Percentiles rank a stretch among this genome's conserved stretches.
Evolutionary conservation across 2,113 vertebrate genomes (phyloP).

Genomic region (Rhadina sibilatrix): DNA sequence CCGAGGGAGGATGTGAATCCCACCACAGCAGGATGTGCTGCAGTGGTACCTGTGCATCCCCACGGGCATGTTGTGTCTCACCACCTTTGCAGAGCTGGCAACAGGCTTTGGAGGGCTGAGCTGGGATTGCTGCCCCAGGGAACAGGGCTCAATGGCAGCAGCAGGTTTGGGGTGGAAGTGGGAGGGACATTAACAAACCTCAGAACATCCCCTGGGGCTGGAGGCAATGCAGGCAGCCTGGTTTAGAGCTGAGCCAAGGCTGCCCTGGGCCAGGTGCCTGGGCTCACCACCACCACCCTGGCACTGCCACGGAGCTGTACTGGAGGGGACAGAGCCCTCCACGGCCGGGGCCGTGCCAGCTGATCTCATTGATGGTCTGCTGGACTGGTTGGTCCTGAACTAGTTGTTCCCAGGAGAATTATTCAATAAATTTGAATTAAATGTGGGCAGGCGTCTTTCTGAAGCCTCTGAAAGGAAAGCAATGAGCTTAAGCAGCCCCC

Average conservation of each 20-base stretch:
- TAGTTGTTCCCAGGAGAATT: slow-evolving; percentile 22
- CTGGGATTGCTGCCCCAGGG: not conserved
- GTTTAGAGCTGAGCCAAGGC: not conserved
- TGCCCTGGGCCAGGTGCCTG: not conserved
- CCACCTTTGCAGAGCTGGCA: not conserved
- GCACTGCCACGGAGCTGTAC: rapidly evolving
- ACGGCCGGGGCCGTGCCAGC: rapidly evolving
- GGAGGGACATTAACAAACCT: not conserved
- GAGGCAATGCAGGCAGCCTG: not conserved
- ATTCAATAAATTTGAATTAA: slow-evolving; percentile 61
- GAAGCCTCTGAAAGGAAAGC: slow-evolving; percentile 46
- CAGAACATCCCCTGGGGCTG: not conserved
- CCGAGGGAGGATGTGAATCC: rapidly evolving
- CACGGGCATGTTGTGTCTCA: rapidly evolving
- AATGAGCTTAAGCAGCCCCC: slow-evolving; percentile 57
- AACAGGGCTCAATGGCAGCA: not conserved
- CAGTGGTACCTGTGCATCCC: rapidly evolving
- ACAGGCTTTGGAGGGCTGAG: not conserved
- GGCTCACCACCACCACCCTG: not conserved
- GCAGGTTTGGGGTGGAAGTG: not conserved
- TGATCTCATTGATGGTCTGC: not conserved
- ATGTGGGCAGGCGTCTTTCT: not conserved
- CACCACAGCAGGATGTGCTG: rapidly evolving
- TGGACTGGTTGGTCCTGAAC: not conserved
- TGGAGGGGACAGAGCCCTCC: not conserved